Conservation (phyloP, 2,888 invertebrate genomes). For the Neocrepidodera transversa region DNA sequence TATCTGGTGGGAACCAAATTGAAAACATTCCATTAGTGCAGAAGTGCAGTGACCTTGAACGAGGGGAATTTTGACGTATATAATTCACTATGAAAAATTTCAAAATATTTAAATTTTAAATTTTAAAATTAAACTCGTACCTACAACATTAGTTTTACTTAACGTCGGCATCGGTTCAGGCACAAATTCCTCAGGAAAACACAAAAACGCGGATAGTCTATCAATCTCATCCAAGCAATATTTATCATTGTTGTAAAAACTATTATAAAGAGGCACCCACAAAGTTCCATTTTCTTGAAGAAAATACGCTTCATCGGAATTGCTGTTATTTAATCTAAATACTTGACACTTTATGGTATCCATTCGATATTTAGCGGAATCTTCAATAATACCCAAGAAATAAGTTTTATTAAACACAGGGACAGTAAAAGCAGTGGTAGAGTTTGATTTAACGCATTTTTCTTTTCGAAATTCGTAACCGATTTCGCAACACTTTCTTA, state of each 20-base stretch:
- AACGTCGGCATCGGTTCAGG: background rate
- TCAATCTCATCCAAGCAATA: constrained; percentile 43
- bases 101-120: too few species aligned
- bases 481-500: constrained; percentile 38
- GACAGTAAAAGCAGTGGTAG: constrained; percentile 22
- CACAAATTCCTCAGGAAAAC: constrained; percentile 20
- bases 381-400: constrained; percentile 18
- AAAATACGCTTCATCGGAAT: constrained; percentile 39
- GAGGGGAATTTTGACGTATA: too few species aligned
- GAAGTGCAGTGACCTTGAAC: too few species aligned
- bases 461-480: constrained; percentile 29
- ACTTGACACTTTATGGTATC: constrained; percentile 38
- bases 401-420: constrained; percentile 29
- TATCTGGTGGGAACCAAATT: too few species aligned
- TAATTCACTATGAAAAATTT: too few species aligned
- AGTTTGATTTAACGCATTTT: constrained; percentile 17
- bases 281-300: constrained; percentile 43
- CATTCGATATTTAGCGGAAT: constrained; percentile 28
- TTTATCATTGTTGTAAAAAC: constrained; percentile 26
- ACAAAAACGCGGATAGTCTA: constrained; percentile 25
- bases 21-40: too few species aligned
- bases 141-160: constrained; percentile 18
- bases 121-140: constrained; percentile 14
- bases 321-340: constrained; percentile 28
- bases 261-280: constrained; percentile 37